Base-by-base conservation (phyloP, 1,140 invertebrate genomes). In the Pygmarrhopalites habei region DNA sequence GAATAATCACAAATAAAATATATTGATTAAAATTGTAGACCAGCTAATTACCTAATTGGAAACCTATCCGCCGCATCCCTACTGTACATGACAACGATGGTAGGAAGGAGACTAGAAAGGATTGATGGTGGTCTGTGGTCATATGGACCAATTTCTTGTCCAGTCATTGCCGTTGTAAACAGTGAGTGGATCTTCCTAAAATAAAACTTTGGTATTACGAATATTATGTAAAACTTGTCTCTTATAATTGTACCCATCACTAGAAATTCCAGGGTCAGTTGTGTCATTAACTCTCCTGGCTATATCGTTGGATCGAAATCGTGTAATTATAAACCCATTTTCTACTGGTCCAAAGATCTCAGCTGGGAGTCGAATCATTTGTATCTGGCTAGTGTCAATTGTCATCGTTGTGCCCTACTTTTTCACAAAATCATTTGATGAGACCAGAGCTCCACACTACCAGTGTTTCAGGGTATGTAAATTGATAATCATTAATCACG, bases 31-130 rank as follows among this genome's bases (percentile, higher is more conserved):
- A n/a, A n/a, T n/a, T 49, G 46, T 49, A 49, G 46, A 23, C 46
- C 46, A 21, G 46, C 46, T 21, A 49, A 49, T 49, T 49, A 49
- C 23, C 46, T 49, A 10, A 49, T 49, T 19, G 46, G 46, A 21
- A 49, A 49, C 23, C 46, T 49, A 7, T 49, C 46, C 7, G 46
- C 23, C 7, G 46, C 46, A 5, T 49, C 46, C 46, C 14, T 49
- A 12, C 19, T 49, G 7, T 49, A 49, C 23, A 49, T 49, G 46
- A 49, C 46, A 49, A 19, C 46, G 19, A 21, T 49, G 14, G 23
- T 49, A 10, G 46, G 12, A 15, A 12, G 23, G 12, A 14, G 19
- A 7, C 23, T 49, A 21, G 46, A 49, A 21, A 14, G 46, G 46
- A 19, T 19, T 14, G 46, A 49, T 15, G n/a, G n/a, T n/a, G 46